Conservation (phyloP, 2,113 vertebrate genomes). For the Silurus meridionalis region DNA sequence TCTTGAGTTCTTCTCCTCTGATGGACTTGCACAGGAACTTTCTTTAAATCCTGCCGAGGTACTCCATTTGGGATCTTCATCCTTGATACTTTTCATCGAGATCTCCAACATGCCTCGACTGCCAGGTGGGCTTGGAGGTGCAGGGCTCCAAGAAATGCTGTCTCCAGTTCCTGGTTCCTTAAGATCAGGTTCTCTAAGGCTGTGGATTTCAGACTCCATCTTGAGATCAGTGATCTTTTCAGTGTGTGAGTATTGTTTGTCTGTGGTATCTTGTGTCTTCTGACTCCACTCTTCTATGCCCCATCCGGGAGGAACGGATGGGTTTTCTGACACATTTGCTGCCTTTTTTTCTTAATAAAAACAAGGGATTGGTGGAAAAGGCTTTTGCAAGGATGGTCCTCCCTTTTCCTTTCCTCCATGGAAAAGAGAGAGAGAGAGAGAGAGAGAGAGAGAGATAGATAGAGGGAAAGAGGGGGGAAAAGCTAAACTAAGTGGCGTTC, state of each 20-base stretch:
- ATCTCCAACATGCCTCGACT: neutral
- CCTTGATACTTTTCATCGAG: neutral
- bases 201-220: slow-evolving; percentile 21
- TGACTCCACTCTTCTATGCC: neutral
- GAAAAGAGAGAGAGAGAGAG: slow-evolving; percentile 41
- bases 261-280: neutral
- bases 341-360: slow-evolving; percentile 27
- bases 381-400: slow-evolving; percentile 35
- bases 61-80: neutral
- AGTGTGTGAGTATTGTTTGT: neutral
- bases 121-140: neutral
- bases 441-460: slow-evolving; percentile 5
- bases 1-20: neutral
- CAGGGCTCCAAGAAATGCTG: neutral
- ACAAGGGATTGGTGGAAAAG: slow-evolving; percentile 34
- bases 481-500: slow-evolving; percentile 35
- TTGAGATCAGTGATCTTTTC: neutral
- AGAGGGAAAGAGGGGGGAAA: neutral
- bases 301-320: slow-evolving; percentile 21
- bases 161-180: neutral
- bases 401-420: slow-evolving; percentile 51
- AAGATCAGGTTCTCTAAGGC: neutral
- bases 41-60: neutral
- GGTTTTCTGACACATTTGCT: slow-evolving; percentile 34
- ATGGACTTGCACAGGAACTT: neutral